Base-by-base conservation (phyloP, 2,797 vertebrate genomes). In the Scleropages formosus region DNA sequence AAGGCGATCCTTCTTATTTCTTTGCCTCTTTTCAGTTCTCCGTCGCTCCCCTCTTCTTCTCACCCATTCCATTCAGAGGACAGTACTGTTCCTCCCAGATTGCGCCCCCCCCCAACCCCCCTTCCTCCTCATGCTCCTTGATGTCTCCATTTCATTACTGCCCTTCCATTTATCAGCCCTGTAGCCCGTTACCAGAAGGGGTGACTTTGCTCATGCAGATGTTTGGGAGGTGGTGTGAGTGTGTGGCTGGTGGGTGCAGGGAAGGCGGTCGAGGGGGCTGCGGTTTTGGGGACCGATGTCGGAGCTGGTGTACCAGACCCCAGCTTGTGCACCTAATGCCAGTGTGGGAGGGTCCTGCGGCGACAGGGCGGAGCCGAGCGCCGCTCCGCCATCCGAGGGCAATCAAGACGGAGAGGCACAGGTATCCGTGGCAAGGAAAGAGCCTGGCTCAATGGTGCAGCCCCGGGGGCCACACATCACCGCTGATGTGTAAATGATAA, bases 91-190 rank as follows among this genome's bases (percentile, higher is more conserved):
- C 77, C 27, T 80, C 84, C 84, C 86, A 78, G 84, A 84, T 88
- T 87, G 85, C 86, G 78, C 76, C 84, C 74, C 76, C 65, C 80
- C 51, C 81, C 81, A 79, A 80, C 79, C 67, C 75, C 77, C 77
- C 71, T 39, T 24, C 64, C 93, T 93, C 94, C 95, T 96, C 95
- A 95, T 95, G 93, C 93, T 93, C 92, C 94, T 95, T 97, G 96
- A 98, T 97, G 97, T 98, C 96, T 98, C 95, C 95, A 96, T 98
- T 98, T 98, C 95, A 98, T 98, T 98, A 98, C 93, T 88, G 90
- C 88, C 90, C 85, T 59, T 91, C 93, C 95, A 98, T 99, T 95
- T 94, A 97, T 98, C 96, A 98, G 92, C 83, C 93, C 90, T 84
- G 87, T 77, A 93, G 86, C 73, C 91, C 85, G 87, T 91, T 85